Base-by-base conservation (phyloP, 2,797 vertebrate genomes). In the Rhinogobio ventralis region DNA sequence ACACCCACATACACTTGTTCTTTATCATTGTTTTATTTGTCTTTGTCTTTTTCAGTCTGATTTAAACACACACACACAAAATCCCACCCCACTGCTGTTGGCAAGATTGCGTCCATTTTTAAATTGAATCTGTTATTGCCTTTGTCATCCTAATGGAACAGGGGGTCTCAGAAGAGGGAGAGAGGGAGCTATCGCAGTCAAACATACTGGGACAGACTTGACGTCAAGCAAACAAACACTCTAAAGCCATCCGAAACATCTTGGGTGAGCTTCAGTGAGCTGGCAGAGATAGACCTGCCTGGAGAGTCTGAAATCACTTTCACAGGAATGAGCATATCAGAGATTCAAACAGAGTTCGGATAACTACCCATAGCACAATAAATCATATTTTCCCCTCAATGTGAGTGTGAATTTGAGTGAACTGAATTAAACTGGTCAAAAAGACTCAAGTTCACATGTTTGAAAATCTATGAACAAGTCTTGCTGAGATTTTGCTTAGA, bases 281-380 rank as follows among this genome's bases (percentile, higher is more conserved):
- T 28, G 66, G 53, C 67, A 42, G 45, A 71, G 53, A 79, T 51
- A 82, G 68, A 53, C 75, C 82, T 83, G 84, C 81, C 80, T 86
- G 79, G n/a, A 45, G 64, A 87, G 87, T 84, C 69, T 79, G 82
- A 78, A 83, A 87, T 87, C 85, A 45, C 69, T 86, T 85, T 84
- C 55, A 69, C 81, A 74, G 71, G 76, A 76, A 85, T 53, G 69
- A 79, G 79, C 81, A 30, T 82, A 86, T 77, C 81, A 60, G 77
- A 15, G 79, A 86, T 82, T 86, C 76, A 85, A 67, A 62, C 69
- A 57, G 79, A 86, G 86, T 86, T 86, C 49, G 71, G 75, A 51
- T 79, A 86, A 85, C 81, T 81, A 77, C 71, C 85, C 49, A 86
- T 13, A 82, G 78, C 81, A 84, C 5, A 53, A 51, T 53, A 76